These are phyloP conservation scores for Novumbra hubbsi DNA, from an alignment of 2,797 vertebrate species.

Conservation along the genomic window DNA sequence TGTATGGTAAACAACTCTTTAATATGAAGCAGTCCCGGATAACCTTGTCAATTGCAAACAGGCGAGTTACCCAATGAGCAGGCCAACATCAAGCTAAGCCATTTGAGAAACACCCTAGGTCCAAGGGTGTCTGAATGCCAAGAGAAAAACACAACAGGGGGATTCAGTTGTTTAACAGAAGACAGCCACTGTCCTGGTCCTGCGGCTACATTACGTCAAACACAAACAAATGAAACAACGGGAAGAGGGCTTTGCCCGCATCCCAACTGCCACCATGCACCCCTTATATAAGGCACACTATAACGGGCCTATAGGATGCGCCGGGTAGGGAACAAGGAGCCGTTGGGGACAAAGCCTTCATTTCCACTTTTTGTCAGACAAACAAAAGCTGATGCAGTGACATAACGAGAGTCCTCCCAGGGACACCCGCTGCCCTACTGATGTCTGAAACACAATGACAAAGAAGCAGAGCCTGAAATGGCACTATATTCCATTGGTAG, in stretches of 20 bases:
- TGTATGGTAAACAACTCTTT: conserved; percentile 10
- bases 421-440: not conserved
- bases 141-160: conserved; percentile 59
- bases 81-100: conserved; percentile 38
- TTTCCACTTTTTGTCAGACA: conserved; percentile 42
- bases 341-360: conserved; percentile 24
- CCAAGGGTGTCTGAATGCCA: conserved; percentile 52
- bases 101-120: conserved; percentile 43
- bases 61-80: conserved; percentile 52
- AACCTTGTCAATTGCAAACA: conserved; percentile 38
- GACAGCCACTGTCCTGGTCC: conserved; percentile 52
- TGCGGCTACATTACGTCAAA: conserved; percentile 42
- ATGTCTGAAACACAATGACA: no score
- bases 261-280: not conserved
- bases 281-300: not conserved
- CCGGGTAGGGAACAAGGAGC: not conserved
- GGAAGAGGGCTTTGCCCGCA: conserved; percentile 52
- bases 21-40: conserved; percentile 35
- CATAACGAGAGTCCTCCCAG: conserved; percentile 23
- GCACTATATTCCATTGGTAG: no score
- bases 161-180: conserved; percentile 62
- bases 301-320: not conserved
- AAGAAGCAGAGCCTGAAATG: no score
- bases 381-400: conserved; percentile 38
- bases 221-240: conserved; percentile 41